Evolutionary conservation across 2,113 vertebrate genomes (phyloP).

Genomic region (Perognathus longimembris): DNA sequence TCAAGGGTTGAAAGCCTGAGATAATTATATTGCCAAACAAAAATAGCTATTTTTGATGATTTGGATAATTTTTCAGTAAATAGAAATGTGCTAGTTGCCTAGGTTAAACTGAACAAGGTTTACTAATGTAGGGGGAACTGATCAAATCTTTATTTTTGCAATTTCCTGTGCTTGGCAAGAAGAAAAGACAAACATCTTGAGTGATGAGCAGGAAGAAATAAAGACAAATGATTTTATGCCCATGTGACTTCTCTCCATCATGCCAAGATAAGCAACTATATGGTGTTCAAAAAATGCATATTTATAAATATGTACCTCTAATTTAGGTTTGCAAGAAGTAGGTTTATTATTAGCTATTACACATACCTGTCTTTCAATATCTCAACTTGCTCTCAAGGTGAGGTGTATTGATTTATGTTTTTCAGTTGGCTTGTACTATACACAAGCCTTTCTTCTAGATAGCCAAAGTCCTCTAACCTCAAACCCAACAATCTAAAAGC

Average conservation of each 20-base stretch:
- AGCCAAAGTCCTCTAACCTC: not conserved
- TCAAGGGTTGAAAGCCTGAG: not conserved
- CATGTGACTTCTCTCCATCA: not conserved
- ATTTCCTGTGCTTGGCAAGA: conserved; percentile 71
- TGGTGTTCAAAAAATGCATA: not conserved
- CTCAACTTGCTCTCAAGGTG: not conserved
- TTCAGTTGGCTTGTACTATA: not conserved
- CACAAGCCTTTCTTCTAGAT: not conserved
- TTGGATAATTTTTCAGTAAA: conserved; percentile 20
- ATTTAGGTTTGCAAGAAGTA: not conserved
- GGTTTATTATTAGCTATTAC: not conserved
- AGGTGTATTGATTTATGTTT: not conserved
- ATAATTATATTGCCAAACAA: conserved; percentile 36
- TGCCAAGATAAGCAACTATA: conserved; percentile 9
- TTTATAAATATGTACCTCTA: conserved; percentile 28
- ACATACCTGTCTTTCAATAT: not conserved
- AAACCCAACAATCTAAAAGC: not conserved
- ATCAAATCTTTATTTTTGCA: conserved; percentile 57
- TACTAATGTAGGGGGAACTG: conserved; percentile 52
- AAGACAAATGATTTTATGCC: conserved; percentile 41
- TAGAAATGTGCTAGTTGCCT: not conserved
- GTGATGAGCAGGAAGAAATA: conserved; percentile 71
- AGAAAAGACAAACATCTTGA: conserved; percentile 9
- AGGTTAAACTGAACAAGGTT: conserved; percentile 21
- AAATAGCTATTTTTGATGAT: not conserved